phyloP scores from a whole-genome alignment of 2,888 invertebrate species.

The Acrobasis consociella region DNA sequence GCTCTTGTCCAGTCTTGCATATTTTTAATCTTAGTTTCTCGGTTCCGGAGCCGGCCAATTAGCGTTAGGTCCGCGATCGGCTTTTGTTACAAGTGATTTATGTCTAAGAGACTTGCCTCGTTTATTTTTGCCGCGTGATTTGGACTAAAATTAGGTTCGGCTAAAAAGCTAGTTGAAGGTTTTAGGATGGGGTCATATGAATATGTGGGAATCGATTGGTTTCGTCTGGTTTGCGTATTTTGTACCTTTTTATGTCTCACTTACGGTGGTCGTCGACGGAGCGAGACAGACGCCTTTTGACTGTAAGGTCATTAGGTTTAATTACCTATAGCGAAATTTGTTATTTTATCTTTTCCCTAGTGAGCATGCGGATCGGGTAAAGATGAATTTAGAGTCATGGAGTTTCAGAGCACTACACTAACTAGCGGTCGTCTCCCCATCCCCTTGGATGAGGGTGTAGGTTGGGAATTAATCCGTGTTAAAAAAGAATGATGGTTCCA shows the following conservation, averaged over 20 bases:
- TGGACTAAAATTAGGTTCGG: slow-evolving; percentile 38
- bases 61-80: slow-evolving; percentile 54
- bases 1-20: slow-evolving; percentile 28
- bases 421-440: too few species aligned
- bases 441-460: too few species aligned
- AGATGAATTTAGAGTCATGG: too few species aligned
- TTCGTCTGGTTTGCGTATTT: slow-evolving; percentile 1
- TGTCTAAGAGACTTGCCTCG: slow-evolving; percentile 47
- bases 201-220: slow-evolving; percentile 11
- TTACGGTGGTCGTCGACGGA: background rate
- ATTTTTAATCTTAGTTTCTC: too few species aligned
- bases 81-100: slow-evolving; percentile 77
- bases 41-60: slow-evolving; percentile 55
- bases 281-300: too few species aligned
- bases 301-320: too few species aligned
- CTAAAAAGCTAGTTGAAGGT: slow-evolving; percentile 1
- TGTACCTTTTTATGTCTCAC: background rate
- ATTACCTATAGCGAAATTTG: too few species aligned
- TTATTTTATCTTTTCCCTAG: too few species aligned
- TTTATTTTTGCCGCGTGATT: slow-evolving; percentile 44
- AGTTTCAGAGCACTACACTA: too few species aligned
- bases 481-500: too few species aligned
- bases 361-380: too few species aligned
- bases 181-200: background rate
- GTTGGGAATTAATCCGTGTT: too few species aligned